Conservation (phyloP, 2,888 invertebrate genomes). For the Achlya flavicornis region DNA sequence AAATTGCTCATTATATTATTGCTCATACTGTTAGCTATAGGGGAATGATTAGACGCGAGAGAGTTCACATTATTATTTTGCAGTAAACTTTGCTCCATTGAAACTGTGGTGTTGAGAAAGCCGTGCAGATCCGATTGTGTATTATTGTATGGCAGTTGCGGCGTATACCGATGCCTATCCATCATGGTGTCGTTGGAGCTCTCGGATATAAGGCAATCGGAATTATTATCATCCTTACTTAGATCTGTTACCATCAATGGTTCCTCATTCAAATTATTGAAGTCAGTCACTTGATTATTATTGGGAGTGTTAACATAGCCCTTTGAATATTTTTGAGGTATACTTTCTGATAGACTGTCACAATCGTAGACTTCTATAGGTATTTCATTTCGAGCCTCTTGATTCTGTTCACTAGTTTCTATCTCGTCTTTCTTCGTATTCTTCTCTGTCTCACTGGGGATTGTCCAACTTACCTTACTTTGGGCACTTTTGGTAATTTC, state of each 20-base stretch:
- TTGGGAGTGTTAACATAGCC: slow-evolving; percentile 54
- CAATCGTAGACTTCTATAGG: slow-evolving; percentile 76
- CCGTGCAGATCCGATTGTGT: slow-evolving; percentile 63
- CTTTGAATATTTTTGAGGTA: slow-evolving; percentile 65
- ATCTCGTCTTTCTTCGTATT: slow-evolving; percentile 35
- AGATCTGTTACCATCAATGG: slow-evolving; percentile 58
- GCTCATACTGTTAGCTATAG: slow-evolving; percentile 54
- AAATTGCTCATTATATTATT: slow-evolving; percentile 77
- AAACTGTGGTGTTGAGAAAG: slow-evolving; percentile 62
- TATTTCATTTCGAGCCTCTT: slow-evolving; percentile 52
- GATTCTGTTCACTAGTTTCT: slow-evolving; percentile 44
- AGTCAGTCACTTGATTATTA: slow-evolving; percentile 51
- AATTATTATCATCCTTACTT: slow-evolving; percentile 72
- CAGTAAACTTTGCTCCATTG: slow-evolving; percentile 64
- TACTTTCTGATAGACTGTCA: slow-evolving; percentile 68
- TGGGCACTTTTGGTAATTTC: slow-evolving; percentile 54
- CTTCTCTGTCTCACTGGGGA: slow-evolving; percentile 65
- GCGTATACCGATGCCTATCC: slow-evolving; percentile 62
- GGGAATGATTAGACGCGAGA: slow-evolving; percentile 59
- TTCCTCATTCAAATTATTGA: slow-evolving; percentile 39
- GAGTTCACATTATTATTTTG: slow-evolving; percentile 62
- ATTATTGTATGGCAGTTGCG: slow-evolving; percentile 61
- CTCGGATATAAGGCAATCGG: slow-evolving; percentile 71
- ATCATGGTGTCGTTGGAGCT: slow-evolving; percentile 64
- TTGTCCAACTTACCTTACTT: slow-evolving; percentile 74